Base-by-base conservation (phyloP, 2,113 vertebrate genomes). In the Lathamus discolor region DNA sequence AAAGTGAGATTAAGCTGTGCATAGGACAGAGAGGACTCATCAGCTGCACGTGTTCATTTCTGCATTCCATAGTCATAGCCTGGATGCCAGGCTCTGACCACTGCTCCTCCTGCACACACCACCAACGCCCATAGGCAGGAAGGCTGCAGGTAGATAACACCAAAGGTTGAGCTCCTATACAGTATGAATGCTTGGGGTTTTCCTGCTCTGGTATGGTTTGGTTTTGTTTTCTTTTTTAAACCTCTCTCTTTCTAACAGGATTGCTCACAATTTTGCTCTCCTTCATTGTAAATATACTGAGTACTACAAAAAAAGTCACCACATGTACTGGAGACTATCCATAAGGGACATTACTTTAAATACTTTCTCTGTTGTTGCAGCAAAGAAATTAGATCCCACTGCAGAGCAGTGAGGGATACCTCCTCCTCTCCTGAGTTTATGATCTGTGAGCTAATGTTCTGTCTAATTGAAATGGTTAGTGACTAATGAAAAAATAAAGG, bases 381-480 rank as follows among this genome's bases (percentile, higher is more conserved):
- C 29, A 86, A 88, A 95, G 70, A 63, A 78, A 70, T 92, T 76
- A 94, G 43, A 88, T 44, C n/a, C 70, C 63, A 62, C 49, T 89
- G 77, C 86, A 92, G 25, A 91, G 67, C 43, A 78, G 63, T 61
- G 37, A 92, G 84, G 64, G 69, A 87, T 85, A 90, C 27, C 67
- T 67, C 20, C 85, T 83, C 39, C 76, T 91, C 52, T 80, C 63
- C 79, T 92, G 64, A 90, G 94, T 96, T 88, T 90, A 89, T 92
- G 78, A 77, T 86, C 73, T 91, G 63, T 86, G 87, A 96, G 76
- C 3, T 96, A 75, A 96, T 96, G 81, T 37, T 93, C 54, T 89
- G 77, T 59, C 86, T 93, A 86, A 93, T 24, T 92, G 48, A 95
- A 93, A 91, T 59, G 49, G 46, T 39, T 87, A 81, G 84, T 74